Conservation (phyloP, 2,797 vertebrate genomes). For the Heteromormyrus szaboi region DNA sequence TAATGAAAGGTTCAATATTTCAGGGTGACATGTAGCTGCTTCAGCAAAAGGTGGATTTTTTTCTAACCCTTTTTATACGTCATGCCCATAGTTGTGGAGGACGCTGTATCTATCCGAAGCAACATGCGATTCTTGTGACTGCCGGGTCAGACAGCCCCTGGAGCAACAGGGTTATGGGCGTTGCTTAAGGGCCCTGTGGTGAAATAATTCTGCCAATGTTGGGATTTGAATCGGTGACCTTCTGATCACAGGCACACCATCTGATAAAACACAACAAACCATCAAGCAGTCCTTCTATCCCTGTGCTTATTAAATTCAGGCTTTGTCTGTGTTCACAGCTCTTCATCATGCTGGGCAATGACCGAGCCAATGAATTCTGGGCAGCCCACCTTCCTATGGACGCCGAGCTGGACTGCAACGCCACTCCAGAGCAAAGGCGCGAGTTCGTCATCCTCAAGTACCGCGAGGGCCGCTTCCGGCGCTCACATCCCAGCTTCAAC, state of each 20-base stretch:
- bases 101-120: neutral
- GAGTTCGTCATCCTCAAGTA: slow-evolving; percentile 85
- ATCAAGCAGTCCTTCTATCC: neutral
- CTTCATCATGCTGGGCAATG: slow-evolving; percentile 93
- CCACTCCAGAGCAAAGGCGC: slow-evolving; percentile 65
- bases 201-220: neutral
- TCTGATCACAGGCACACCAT: too few relatives aligned
- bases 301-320: neutral
- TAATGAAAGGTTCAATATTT: neutral
- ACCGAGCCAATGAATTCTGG: slow-evolving; percentile 89
- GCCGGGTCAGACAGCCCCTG: neutral
- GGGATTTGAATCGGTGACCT: neutral
- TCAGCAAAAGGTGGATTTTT: neutral
- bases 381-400: slow-evolving; percentile 52
- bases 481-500: slow-evolving; percentile 64
- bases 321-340: slow-evolving; percentile 57
- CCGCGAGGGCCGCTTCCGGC: slow-evolving; percentile 74
- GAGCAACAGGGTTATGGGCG: neutral
- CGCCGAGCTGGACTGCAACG: slow-evolving; percentile 69
- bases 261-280: neutral
- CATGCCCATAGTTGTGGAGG: neutral
- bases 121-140: neutral
- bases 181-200: neutral
- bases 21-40: neutral
- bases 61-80: neutral